phyloP scores from a whole-genome alignment of 1,140 invertebrate genomes.

The Bombus superbus region DNA sequence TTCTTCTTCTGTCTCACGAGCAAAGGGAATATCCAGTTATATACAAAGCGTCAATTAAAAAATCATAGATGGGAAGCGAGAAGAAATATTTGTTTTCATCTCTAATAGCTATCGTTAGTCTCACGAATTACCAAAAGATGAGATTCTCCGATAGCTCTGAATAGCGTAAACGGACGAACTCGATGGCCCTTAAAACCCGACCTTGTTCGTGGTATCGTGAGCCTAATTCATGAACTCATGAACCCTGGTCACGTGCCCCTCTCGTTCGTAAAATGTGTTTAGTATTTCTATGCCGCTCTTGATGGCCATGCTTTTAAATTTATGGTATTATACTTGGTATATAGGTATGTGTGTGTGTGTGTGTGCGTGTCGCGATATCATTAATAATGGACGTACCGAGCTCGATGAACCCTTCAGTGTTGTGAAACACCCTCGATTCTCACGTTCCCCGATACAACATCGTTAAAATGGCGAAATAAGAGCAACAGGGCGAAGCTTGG shows the following conservation, averaged over 20 bases:
- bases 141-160: neutral
- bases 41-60: neutral
- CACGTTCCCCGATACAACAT: neutral
- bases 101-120: too few species aligned
- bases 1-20: neutral
- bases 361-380: constrained; percentile 10
- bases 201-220: constrained; percentile 1
- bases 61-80: neutral
- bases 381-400: constrained; percentile 32
- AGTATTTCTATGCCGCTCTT: constrained; percentile 35
- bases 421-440: constrained; percentile 3
- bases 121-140: neutral
- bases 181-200: constrained; percentile 30
- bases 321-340: constrained; percentile 10
- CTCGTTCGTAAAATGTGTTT: constrained; percentile 52
- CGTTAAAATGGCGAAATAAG: constrained; percentile 17
- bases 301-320: constrained; percentile 39
- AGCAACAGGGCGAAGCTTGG: neutral
- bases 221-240: constrained; percentile 47
- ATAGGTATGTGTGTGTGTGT: neutral
- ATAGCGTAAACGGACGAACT: neutral
- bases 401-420: constrained; percentile 31
- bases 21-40: neutral
- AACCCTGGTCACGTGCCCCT: constrained; percentile 48
- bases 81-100: neutral